phyloP scores from a whole-genome alignment of 2,113 vertebrate species.

The Tinamus guttatus region DNA sequence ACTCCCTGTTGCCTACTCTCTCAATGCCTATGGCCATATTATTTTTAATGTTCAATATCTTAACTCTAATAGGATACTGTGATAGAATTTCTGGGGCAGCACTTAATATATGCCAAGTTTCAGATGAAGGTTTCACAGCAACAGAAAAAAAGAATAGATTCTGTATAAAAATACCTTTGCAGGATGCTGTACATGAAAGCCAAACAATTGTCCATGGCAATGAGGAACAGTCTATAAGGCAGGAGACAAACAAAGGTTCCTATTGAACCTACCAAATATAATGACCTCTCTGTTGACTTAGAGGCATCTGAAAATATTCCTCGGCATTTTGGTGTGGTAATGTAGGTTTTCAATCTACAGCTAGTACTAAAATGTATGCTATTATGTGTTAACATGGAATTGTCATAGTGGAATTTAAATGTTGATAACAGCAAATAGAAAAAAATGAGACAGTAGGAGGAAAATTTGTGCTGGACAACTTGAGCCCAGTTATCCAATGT shows the following conservation, averaged over 20 bases:
- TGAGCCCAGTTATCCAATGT: not conserved
- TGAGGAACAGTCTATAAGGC: not conserved
- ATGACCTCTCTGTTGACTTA: not conserved
- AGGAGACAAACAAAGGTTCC: not conserved
- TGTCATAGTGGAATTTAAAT: not conserved
- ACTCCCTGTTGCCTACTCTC: not conserved
- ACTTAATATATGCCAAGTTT: not conserved
- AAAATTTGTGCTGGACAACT: not conserved
- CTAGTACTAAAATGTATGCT: not conserved
- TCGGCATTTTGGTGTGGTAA: not conserved
- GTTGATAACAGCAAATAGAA: not conserved
- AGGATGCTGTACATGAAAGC: not conserved
- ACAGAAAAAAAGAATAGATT: not conserved
- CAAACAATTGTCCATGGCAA: not conserved
- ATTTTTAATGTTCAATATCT: not conserved
- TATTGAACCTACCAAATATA: not conserved
- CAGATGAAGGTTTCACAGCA: not conserved
- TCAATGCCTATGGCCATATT: not conserved
- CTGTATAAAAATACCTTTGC: not conserved
- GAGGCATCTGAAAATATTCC: not conserved
- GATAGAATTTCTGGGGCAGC: not conserved
- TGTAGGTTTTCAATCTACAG: not conserved
- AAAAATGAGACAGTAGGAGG: not conserved
- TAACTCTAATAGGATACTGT: not conserved
- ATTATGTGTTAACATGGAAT: not conserved